phyloP scores from a whole-genome alignment of 2,888 invertebrate species.

The Lycocerus yunnanus region DNA sequence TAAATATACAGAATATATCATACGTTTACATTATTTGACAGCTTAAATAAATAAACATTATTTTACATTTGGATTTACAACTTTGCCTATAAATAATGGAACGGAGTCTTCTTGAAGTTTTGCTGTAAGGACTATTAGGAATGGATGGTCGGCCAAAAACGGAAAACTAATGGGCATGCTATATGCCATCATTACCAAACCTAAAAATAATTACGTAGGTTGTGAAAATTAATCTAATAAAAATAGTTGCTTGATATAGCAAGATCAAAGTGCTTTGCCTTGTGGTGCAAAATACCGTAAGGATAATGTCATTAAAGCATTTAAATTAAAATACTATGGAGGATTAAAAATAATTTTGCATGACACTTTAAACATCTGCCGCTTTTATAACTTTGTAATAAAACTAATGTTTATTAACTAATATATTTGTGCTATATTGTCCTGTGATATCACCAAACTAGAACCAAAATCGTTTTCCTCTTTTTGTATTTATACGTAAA shows the following conservation, averaged over 20 bases:
- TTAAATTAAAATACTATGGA: too few relatives aligned
- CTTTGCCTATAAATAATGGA: constrained; percentile 5
- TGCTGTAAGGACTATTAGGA: constrained; percentile 11
- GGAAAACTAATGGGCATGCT: neutral
- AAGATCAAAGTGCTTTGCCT: neutral
- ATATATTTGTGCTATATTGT: too few relatives aligned
- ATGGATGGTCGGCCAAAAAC: constrained; percentile 27
- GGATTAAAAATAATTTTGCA: too few relatives aligned
- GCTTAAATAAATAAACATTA: neutral
- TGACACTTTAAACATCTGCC: too few relatives aligned
- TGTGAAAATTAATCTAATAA: neutral
- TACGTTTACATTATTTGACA: neutral
- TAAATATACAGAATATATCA: neutral
- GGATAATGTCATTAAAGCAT: too few relatives aligned
- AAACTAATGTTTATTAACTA: too few relatives aligned
- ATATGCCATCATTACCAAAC: neutral
- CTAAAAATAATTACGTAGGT: neutral
- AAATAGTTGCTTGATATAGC: neutral
- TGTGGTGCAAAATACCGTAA: neutral
- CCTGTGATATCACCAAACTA: too few relatives aligned
- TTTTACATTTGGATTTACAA: neutral
- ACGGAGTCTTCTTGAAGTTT: neutral
- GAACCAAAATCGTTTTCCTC: too few relatives aligned
- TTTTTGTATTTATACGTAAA: too few relatives aligned
- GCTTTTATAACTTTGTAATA: too few relatives aligned